Evolutionary conservation across 1,140 invertebrate species (phyloP), one percentile per base, ranked within the genome.

Genomic region (Lasaia peninsularis): DNA sequence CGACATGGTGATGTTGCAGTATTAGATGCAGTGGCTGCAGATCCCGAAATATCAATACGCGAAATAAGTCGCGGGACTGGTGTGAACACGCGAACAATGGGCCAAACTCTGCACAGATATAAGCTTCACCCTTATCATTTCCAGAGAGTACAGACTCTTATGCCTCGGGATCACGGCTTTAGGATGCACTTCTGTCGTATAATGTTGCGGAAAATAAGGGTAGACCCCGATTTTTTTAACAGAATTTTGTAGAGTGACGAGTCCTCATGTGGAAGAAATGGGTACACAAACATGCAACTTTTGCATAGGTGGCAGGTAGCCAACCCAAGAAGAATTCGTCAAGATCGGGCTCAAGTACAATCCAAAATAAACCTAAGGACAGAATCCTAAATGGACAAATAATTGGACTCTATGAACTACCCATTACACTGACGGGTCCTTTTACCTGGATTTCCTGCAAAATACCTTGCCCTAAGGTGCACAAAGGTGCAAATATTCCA

Each of bases 1-100:
- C 40, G 40, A 48, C 40, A 48, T 48, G n/a, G 40, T 48, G 40
- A 48, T 48, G 40, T 8, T n/a, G 40, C n/a, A 48, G 40, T 48
- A 14, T n/a, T 48, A 48, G 40, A 48, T 8, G 40, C 40, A 14
- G 40, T 48, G 40, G n/a, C n/a, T 48, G 40, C 40, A 14, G 16
- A 48, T 48, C 40, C 40, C n/a, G 40, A 48, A n/a, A 10, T 48
- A 48, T 21, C 40, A 48, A 48, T 48, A 14, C 40, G 40, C 16
- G 40, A 48, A 14, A 14, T 48, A 48, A 48, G 40, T 48, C n/a
- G 40, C 8, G 40, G 40, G 16, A 48, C 40, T 14, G 40, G 40
- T 48, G 14, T 48, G 16, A 14, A 48, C 16, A 48, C 40, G 40
- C 40, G 40, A 10, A 48, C 40, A 14, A 14, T 48, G 40, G 40